Percentiles rank a stretch among this genome's conserved stretches.
These are phyloP conservation scores for Drosophila kanapiae DNA, from an alignment of 1,140 invertebrate genomes.

Conservation along the genomic window DNA sequence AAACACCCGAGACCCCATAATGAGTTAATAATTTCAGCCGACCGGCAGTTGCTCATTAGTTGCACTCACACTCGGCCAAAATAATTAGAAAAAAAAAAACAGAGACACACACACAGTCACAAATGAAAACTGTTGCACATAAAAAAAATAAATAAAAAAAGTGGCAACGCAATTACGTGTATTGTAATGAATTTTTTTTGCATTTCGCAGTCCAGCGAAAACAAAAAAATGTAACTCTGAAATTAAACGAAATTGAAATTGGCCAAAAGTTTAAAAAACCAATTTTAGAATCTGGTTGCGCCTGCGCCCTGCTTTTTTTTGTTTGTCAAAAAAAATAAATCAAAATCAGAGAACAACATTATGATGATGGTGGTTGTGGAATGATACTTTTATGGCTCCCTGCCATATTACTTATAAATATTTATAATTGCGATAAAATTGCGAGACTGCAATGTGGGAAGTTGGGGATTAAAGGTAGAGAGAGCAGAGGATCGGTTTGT, in stretches of 20 bases:
- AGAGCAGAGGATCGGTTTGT: neutral
- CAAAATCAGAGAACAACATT: slow-evolving; percentile 17
- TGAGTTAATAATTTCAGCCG: slow-evolving; percentile 58
- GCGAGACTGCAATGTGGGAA: slow-evolving; percentile 33
- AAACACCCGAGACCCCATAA: slow-evolving; percentile 54
- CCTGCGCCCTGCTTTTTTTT: slow-evolving; percentile 47
- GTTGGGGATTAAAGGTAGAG: neutral
- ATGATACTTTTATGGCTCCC: slow-evolving; percentile 7
- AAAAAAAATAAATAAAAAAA: slow-evolving; percentile 13
- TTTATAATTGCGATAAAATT: slow-evolving; percentile 63
- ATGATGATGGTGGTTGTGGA: slow-evolving; percentile 3
- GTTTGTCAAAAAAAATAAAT: neutral
- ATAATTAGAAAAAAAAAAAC: slow-evolving; percentile 48
- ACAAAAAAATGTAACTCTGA: slow-evolving; percentile 28
- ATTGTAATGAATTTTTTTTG: slow-evolving; percentile 62
- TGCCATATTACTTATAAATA: slow-evolving; percentile 53
- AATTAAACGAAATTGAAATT: slow-evolving; percentile 31
- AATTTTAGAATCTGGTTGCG: slow-evolving; percentile 36
- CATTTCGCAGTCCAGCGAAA: slow-evolving; percentile 4
- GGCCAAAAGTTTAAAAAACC: neutral
- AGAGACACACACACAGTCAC: slow-evolving; percentile 8
- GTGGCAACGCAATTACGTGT: slow-evolving; percentile 66
- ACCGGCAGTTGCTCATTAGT: slow-evolving; percentile 72
- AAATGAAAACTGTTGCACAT: slow-evolving; percentile 50
- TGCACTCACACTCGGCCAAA: slow-evolving; percentile 36